Evolutionary conservation across 2,113 vertebrate species (phyloP), one percentile per base, ranked within the genome.

Genomic region (Seriola quinqueradiata): DNA sequence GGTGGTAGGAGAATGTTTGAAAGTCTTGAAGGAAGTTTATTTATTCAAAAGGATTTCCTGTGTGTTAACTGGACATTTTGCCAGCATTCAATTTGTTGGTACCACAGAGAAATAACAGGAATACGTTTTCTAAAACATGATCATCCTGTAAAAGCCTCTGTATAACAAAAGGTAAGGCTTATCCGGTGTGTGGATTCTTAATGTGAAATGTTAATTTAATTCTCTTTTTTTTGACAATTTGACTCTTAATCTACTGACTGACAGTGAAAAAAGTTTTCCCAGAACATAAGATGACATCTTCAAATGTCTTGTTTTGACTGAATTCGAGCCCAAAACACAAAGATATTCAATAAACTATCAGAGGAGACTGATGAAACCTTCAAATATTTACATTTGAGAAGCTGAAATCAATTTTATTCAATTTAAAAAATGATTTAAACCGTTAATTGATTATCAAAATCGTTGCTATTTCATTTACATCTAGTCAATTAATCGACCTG

Each of bases 91-190:
- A 13, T 44, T 65, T 19, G 6, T 0, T 11, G 1, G 14, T 1
- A 2, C 32, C 40, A 57, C 4, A 7, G 11, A 23, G 11, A 60
- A 55, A 81, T 48, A 67, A 85, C 81, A 82, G 50, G 70, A 82
- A 59, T 64, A 28, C 0, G 6, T 21, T 46, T 25, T 66, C 12
- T 28, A 28, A 46, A 46, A 44, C 25, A 8, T n/a, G 7, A 25
- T 46, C 64, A 28, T 28, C n/a, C n/a, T 9, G 3, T 7, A 28
- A 28, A 5, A 8, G 40, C 3, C 23, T 16, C 13, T 19, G 1
- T 19, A 50, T 50, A 54, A 54, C 19, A 54, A 10, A 57, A 25
- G 55, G 11, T 57, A 3, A 54, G n/a, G 21, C 52, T 54, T 4
- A 11, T n/a, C 52, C 21, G 8, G 17, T 50, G 48, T 19, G 6